Conservation (phyloP, 2,888 invertebrate species). For the Junonia oenone region DNA sequence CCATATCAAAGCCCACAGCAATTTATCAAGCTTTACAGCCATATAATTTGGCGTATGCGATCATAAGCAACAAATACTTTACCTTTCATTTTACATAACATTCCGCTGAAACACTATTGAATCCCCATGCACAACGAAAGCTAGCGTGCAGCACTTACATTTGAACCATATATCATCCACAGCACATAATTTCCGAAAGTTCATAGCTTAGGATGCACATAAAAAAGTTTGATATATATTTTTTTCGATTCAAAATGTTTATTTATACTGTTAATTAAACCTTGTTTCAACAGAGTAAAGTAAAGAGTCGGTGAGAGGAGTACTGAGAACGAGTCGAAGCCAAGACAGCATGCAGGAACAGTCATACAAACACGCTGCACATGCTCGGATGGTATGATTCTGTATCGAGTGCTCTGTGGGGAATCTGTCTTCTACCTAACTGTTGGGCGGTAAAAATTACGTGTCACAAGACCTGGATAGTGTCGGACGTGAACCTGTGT, state of each 20-base stretch:
- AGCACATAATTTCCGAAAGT: slow-evolving; percentile 30
- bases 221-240: slow-evolving; percentile 33
- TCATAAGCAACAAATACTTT: slow-evolving; percentile 70
- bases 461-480: slow-evolving; percentile 45
- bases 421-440: slow-evolving; percentile 40
- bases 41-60: slow-evolving; percentile 62
- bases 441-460: slow-evolving; percentile 34
- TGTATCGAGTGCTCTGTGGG: slow-evolving; percentile 71
- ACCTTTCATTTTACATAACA: slow-evolving; percentile 68
- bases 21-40: slow-evolving; percentile 72
- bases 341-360: slow-evolving; percentile 78
- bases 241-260: slow-evolving; percentile 7
- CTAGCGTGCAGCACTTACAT: slow-evolving; percentile 76
- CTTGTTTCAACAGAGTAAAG: slow-evolving; percentile 23
- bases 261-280: slow-evolving; percentile 9
- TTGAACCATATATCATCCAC: slow-evolving; percentile 65
- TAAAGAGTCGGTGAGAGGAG: slow-evolving; percentile 51
- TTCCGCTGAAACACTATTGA: slow-evolving; percentile 72
- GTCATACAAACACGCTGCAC: slow-evolving; percentile 65
- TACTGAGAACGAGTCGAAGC: slow-evolving; percentile 64
- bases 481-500: slow-evolving; percentile 52
- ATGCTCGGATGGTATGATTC: slow-evolving; percentile 67
- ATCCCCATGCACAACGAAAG: slow-evolving; percentile 79
- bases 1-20: slow-evolving; percentile 75
- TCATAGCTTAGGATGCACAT: slow-evolving; percentile 34